A percentile compares a stretch with the other conserved stretches of the same genome.
Evolutionary conservation across 2,888 invertebrate species (phyloP).

Genomic region (Euproctis similis): DNA sequence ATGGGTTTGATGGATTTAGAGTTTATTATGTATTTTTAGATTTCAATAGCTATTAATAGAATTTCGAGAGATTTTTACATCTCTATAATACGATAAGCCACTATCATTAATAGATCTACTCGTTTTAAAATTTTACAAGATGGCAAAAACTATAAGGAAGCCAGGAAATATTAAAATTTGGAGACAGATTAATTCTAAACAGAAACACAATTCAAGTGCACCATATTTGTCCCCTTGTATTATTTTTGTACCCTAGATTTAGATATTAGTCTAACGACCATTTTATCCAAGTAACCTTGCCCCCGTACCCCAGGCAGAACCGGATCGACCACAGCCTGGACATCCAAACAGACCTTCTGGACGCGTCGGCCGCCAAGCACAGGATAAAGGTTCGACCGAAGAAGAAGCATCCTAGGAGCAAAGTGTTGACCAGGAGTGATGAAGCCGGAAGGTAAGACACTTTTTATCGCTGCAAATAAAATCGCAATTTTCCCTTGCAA

Average conservation of each 20-base stretch:
- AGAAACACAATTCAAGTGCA: too few relatives aligned
- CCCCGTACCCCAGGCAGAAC: slow-evolving; percentile 60
- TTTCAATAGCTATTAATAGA: too few relatives aligned
- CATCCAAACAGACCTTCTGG: slow-evolving; percentile 76
- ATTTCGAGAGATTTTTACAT: too few relatives aligned
- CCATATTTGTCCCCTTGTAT: not conserved
- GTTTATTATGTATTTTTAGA: too few relatives aligned
- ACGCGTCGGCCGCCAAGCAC: slow-evolving; percentile 84
- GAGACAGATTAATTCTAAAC: too few relatives aligned
- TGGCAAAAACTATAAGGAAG: not conserved
- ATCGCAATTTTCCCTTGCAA: too few relatives aligned
- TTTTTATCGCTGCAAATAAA: too few relatives aligned
- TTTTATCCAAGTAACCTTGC: slow-evolving; percentile 27
- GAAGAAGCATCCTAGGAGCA: slow-evolving; percentile 75
- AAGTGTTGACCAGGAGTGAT: slow-evolving; percentile 20
- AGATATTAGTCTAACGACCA: slow-evolving; percentile 22
- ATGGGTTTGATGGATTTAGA: too few relatives aligned
- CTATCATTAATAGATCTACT: too few relatives aligned
- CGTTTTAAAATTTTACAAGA: too few relatives aligned
- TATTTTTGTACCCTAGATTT: not conserved
- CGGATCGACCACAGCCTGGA: slow-evolving; percentile 77
- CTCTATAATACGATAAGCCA: too few relatives aligned
- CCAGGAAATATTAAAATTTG: not conserved
- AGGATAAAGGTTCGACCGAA: slow-evolving; percentile 83
- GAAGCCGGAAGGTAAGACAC: slow-evolving; percentile 26